Base-by-base conservation (phyloP, 1,140 invertebrate species). In the Tribolium castaneum region DNA sequence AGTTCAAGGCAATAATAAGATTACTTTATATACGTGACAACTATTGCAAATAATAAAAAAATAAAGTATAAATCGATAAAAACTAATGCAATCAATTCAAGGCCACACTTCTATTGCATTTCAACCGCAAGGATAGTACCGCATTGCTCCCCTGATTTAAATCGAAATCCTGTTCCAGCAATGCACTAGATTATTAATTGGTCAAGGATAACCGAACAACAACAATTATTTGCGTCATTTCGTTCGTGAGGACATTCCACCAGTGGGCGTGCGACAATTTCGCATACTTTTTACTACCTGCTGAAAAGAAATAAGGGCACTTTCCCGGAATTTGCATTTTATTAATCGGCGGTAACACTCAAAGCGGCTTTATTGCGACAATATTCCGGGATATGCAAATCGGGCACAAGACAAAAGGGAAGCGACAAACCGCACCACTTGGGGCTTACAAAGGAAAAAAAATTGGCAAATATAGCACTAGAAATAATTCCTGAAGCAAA, bases 11-110 rank as follows among this genome's bases (percentile, higher is more conserved):
- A 14, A 66, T 66, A 66, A 66, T 66, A 66, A 66, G 59, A 66
- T 66, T 66, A 66, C 59, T 66, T 66, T 66, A 66, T 66, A 66
- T 66, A 66, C 59, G 59, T 66, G 59, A 66, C 59, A 66, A 66
- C 59, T 35, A 35, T 35, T 66, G 59, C 59, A 66, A 30, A 59
- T 59, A 59, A 66, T 25, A 66, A 66, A 35, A 66, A 66, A 35
- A 66, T 66, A 35, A 45, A 45, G 39, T 66, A 66, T 35, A 66
- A 66, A 66, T 35, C 59, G 59, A 66, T 66, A 66, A 66, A 66
- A 66, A 66, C 30, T 66, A 66, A 66, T 66, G 59, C 59, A 66
- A 66, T 66, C 59, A 66, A 66, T 66, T 66, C 59, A 66, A 66
- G 59, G 59, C 59, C 59, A 35, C 59, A 66, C 10, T 66, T 66